phyloP scores from a whole-genome alignment of 2,888 invertebrate genomes.

The Poecilobothrus nobilitatus region DNA sequence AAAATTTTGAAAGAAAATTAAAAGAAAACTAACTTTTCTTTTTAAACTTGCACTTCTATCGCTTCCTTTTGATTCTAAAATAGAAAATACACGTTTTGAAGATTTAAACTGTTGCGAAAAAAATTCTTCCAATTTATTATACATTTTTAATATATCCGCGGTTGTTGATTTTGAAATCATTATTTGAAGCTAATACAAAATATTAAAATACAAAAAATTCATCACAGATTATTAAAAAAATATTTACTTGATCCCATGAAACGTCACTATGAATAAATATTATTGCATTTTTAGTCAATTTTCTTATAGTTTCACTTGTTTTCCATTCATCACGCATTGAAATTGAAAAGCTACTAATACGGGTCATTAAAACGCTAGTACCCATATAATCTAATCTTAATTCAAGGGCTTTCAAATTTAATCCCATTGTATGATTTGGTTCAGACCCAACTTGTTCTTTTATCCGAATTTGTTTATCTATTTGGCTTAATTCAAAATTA shows the following conservation, averaged over 20 bases:
- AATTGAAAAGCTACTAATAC: slow-evolving; percentile 74
- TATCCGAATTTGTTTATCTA: slow-evolving; percentile 81
- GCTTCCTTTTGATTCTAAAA: slow-evolving; percentile 49
- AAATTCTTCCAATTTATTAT: slow-evolving; percentile 92
- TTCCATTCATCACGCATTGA: slow-evolving; percentile 84
- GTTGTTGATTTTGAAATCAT: slow-evolving; percentile 96
- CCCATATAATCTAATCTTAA: slow-evolving; percentile 96
- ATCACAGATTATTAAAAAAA: background rate
- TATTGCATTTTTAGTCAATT: slow-evolving; percentile 55
- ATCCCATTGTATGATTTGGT: slow-evolving; percentile 78
- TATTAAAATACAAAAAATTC: background rate
- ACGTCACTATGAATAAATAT: slow-evolving; percentile 89
- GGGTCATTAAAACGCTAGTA: slow-evolving; percentile 84
- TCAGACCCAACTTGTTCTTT: slow-evolving; percentile 83
- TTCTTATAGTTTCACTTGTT: slow-evolving; percentile 35
- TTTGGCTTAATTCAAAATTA: slow-evolving; percentile 80
- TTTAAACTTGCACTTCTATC: slow-evolving; percentile 39
- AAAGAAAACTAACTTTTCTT: slow-evolving; percentile 30
- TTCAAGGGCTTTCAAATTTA: slow-evolving; percentile 77
- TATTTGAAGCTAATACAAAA: slow-evolving; percentile 60
- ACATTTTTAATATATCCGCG: slow-evolving; percentile 94
- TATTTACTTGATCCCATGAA: slow-evolving; percentile 72
- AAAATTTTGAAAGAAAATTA: background rate
- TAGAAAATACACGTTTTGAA: slow-evolving; percentile 83
- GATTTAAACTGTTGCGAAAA: slow-evolving; percentile 97